These are phyloP conservation scores for Sisor rabdophorus DNA, from an alignment of 2,113 vertebrate genomes.

Conservation along the genomic window DNA sequence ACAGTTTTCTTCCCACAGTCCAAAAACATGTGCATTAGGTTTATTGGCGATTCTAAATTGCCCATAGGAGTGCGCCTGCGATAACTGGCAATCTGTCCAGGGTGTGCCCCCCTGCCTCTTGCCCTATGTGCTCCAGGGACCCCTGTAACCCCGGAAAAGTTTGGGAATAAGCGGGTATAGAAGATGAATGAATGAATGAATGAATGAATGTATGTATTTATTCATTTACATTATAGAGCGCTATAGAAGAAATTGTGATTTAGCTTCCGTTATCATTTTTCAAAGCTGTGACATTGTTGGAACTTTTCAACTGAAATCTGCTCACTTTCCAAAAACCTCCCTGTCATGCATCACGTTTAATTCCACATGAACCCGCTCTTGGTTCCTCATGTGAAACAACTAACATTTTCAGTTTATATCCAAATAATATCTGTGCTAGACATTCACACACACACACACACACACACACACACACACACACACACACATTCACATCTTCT, in stretches of 20 bases:
- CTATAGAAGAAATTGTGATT: neutral
- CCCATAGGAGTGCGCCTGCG: too few species aligned
- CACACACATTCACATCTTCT: neutral
- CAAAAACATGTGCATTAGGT: too few species aligned
- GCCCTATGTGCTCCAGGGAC: too few species aligned
- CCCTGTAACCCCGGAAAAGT: too few species aligned
- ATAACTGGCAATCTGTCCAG: too few species aligned
- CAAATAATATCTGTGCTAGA: slow-evolving; percentile 8
- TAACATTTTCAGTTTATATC: neutral
- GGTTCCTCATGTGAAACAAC: neutral
- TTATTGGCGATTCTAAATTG: too few species aligned
- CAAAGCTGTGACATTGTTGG: slow-evolving; percentile 2
- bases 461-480: slow-evolving; percentile 15
- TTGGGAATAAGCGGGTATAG: too few species aligned
- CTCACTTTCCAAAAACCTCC: neutral
- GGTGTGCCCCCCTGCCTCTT: too few species aligned
- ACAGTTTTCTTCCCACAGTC: too few species aligned
- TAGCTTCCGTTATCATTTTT: slow-evolving; percentile 15
- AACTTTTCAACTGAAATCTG: neutral
- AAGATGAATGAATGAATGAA: too few species aligned
- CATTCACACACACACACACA: neutral
- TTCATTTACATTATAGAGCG: neutral
- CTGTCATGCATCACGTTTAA: slow-evolving; percentile 14
- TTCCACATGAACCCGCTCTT: slow-evolving; percentile 15
- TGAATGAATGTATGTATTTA: too few species aligned